Base-by-base conservation (phyloP, 2,797 vertebrate species). In the Clarias laeviceps region DNA sequence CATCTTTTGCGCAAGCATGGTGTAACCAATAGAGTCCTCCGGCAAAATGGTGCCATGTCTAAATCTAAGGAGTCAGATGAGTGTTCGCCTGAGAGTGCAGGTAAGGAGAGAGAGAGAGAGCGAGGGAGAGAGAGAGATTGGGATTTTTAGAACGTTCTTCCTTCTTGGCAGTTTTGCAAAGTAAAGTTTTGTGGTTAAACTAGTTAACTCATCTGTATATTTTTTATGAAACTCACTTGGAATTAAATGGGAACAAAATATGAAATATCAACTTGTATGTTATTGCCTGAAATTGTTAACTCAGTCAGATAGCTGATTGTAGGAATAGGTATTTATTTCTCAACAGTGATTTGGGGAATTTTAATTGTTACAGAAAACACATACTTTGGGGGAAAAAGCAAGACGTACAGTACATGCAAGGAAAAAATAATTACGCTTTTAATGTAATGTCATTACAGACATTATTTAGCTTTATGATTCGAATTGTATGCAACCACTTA, bases 1-100 rank as follows among this genome's bases (percentile, higher is more conserved):
- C 97, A 98, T 94, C 96, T 97, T 91, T 96, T 97, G 92, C 93
- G 96, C 90, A 97, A 97, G 90, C 95, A 95, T 3, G 95, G 96
- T 87, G 93, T 96, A 87, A 94, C 95, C 80, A 95, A 95, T 92
- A 93, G 95, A 76, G 93, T 89, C 37, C 94, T 96, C 90, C 92
- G 96, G 66, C 96, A 95, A 91, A 97, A 96, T 80, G 93, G 96
- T 80, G 89, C 93, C 89, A 86, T 96, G 17, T n/a, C 85, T 66
- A 94, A 92, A 90, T 59, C 87, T 87, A 94, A 94, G 89, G 95
- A 96, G 17, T 92, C 91, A 11, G 95, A 95, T 69, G 94, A 94
- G n/a, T 95, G 93, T 86, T 93, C 94, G 22, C 95, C 89, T 24
- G 94, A 95, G 85, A 95, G 95, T 86, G 95, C 94, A 91, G 94